These are phyloP conservation scores for Thalassaphorura encarpata DNA, from an alignment of 1,140 invertebrate genomes.

Conservation along the genomic window DNA sequence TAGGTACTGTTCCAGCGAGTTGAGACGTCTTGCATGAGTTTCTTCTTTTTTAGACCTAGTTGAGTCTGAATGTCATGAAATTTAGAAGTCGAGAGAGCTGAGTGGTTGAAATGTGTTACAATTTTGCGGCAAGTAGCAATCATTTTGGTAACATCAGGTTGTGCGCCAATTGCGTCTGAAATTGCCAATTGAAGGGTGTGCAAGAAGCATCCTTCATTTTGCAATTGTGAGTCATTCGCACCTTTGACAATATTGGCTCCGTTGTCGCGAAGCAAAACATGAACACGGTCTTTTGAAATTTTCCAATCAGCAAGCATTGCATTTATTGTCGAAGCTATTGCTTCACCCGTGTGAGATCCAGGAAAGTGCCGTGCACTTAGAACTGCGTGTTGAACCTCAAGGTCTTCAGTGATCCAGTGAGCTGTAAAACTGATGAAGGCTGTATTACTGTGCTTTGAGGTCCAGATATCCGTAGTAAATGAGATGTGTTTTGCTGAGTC, in stretches of 20 bases:
- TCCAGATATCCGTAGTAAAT: conserved; percentile 36
- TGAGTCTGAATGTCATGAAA: conserved; percentile 2
- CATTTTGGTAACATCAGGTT: background rate
- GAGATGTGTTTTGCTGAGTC: background rate
- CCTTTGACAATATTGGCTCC: conserved; percentile 31
- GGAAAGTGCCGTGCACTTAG: conserved; percentile 12
- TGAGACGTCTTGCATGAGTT: conserved; percentile 35
- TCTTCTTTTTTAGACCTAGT: background rate
- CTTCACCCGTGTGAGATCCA: conserved; percentile 18
- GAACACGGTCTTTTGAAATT: conserved; percentile 23
- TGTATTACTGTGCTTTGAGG: conserved; percentile 32
- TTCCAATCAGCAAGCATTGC: conserved; percentile 26
- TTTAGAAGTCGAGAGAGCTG: background rate
- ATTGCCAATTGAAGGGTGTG: background rate
- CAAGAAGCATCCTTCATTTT: background rate
- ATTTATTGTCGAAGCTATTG: conserved; percentile 24
- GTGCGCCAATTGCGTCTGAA: background rate
- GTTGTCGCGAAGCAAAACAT: conserved; percentile 29
- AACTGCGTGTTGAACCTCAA: background rate
- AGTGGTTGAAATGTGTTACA: background rate
- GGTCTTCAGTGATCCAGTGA: conserved; percentile 33
- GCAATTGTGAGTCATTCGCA: background rate
- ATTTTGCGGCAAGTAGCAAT: background rate
- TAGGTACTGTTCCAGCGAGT: conserved; percentile 35
- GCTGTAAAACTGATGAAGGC: conserved; percentile 34